Conservation (phyloP, 2,797 vertebrate genomes). For the Cynodonichthys magdalenae region DNA sequence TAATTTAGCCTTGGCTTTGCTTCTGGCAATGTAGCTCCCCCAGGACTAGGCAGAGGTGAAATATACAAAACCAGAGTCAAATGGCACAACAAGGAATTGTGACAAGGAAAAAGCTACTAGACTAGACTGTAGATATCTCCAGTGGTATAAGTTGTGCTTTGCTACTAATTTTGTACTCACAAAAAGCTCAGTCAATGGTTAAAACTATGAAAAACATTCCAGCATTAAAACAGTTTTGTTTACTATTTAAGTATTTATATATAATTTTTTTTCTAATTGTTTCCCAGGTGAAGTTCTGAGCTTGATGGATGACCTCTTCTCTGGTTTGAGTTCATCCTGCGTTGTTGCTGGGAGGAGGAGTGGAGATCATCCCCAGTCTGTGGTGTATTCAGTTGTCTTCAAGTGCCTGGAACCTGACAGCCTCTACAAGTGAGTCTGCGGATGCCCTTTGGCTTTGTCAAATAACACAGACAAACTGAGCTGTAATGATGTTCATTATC, state of each 20-base stretch:
- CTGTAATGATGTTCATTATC: background rate
- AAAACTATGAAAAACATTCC: too few species aligned
- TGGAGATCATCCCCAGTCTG: slow-evolving; percentile 86
- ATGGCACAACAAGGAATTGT: slow-evolving; percentile 44
- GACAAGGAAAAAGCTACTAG: slow-evolving; percentile 36
- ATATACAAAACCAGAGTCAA: slow-evolving; percentile 38
- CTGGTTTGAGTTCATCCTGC: slow-evolving; percentile 93
- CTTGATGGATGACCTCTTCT: slow-evolving; percentile 94
- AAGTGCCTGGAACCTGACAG: slow-evolving; percentile 98
- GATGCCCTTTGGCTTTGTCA: background rate
- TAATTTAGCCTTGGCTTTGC: slow-evolving; percentile 49
- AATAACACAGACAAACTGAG: background rate
- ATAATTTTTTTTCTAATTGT: slow-evolving; percentile 8
- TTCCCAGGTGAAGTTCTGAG: slow-evolving; percentile 93
- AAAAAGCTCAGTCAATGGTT: background rate
- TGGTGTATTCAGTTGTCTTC: slow-evolving; percentile 95
- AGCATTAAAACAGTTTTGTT: too few species aligned
- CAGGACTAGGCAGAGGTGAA: slow-evolving; percentile 43
- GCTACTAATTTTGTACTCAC: background rate
- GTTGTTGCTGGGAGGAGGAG: slow-evolving; percentile 91
- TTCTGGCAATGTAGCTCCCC: slow-evolving; percentile 48
- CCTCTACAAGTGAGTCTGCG: slow-evolving; percentile 93
- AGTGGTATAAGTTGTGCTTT: slow-evolving; percentile 35
- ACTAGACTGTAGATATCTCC: slow-evolving; percentile 43
- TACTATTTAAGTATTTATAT: background rate